Base-by-base conservation (phyloP, 1,140 invertebrate genomes). In the Eciton burchellii region DNA sequence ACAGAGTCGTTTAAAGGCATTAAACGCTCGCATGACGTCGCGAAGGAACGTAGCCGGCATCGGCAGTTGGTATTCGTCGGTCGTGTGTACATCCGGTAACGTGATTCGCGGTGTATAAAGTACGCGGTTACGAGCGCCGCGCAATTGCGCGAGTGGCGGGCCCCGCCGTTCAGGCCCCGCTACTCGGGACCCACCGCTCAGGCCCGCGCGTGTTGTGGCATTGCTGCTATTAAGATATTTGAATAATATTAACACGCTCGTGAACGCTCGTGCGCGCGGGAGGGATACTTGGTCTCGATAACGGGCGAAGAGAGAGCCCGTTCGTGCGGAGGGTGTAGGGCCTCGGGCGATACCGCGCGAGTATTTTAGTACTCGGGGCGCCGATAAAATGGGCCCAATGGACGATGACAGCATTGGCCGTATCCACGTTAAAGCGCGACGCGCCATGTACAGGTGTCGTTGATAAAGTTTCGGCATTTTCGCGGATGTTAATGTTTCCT, bases 171-270 rank as follows among this genome's bases (percentile, higher is more conserved):
- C 68, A 47, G 26, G 52, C 19, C 77, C 57, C 85, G n/a, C n/a
- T n/a, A n/a, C n/a, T n/a, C n/a, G n/a, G n/a, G n/a, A n/a, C n/a
- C n/a, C n/a, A n/a, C n/a, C n/a, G n/a, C n/a, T n/a, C n/a, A n/a
- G 6, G 35, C 35, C 6, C 81, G 74, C 73, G 66, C 52, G 56
- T 35, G 72, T n/a, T 49, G 24, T 57, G 57, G 65, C 54, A 35
- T 35, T 35, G 65, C 43, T 49, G 85, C 89, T 90, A 90, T 91
- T 90, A 90, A 90, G 89, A 90, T 90, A 89, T 90, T 90, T 88
- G 89, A 89, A 83, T 89, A 90, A 90, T 90, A 90, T 90, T 85
- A 89, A 77, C 86, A 85, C 56, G 52, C n/a, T n/a, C n/a, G n/a
- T n/a, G 35, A 8, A 68, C 49, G 35, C 24, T 12, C 41, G 66